Percentiles rank a stretch among this genome's conserved stretches.
These are phyloP conservation scores for Beaufortia kweichowensis DNA, from an alignment of 2,113 vertebrate species.

Conservation along the genomic window DNA sequence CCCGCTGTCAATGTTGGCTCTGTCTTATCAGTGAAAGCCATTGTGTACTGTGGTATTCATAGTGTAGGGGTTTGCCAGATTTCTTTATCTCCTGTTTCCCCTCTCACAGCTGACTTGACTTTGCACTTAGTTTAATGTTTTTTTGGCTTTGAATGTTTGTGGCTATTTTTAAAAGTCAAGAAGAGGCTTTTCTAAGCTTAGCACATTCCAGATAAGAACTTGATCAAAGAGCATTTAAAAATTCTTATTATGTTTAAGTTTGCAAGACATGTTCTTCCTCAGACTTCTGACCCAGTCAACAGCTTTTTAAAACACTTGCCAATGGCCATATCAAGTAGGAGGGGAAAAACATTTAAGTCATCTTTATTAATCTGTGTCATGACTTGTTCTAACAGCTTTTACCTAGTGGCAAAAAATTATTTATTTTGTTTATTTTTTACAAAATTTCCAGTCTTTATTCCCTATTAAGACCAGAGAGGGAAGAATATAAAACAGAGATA, in stretches of 20 bases:
- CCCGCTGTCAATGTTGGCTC: neutral
- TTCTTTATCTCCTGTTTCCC: conserved; percentile 11
- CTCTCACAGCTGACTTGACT: conserved; percentile 36
- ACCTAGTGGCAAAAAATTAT: no score
- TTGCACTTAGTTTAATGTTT: conserved; percentile 47
- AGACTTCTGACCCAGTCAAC: neutral
- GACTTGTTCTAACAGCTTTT: no score
- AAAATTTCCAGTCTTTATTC: no score
- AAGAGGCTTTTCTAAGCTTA: conserved; percentile 57
- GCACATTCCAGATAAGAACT: conserved; percentile 54
- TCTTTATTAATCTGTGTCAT: no score
- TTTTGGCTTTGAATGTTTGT: conserved; percentile 54
- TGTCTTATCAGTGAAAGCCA: neutral
- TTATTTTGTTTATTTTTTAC: no score
- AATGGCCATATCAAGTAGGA: neutral
- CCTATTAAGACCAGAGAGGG: neutral
- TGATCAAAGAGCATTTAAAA: conserved; percentile 2
- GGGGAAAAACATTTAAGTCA: no score
- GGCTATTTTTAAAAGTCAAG: conserved; percentile 41
- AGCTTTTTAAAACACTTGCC: neutral
- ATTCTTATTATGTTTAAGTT: no score
- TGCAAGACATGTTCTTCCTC: neutral
- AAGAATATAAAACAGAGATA: neutral
- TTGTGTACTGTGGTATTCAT: conserved; percentile 22
- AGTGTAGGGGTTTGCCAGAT: conserved; percentile 18